phyloP scores from a whole-genome alignment of 2,797 vertebrate genomes.

The Anguilla megastoma region DNA sequence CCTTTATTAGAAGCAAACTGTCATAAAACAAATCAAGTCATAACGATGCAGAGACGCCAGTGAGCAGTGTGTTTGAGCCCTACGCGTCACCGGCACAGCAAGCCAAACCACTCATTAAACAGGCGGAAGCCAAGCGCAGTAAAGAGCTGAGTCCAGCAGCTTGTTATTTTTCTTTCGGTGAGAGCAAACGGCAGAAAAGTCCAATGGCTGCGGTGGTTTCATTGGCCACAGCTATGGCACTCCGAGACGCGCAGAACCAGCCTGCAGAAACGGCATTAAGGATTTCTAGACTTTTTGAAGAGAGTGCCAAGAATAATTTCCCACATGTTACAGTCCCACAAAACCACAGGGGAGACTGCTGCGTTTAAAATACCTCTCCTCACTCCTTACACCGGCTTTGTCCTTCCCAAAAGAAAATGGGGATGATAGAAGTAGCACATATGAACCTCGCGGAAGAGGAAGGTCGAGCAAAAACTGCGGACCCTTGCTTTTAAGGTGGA shows the following conservation, averaged over 20 bases:
- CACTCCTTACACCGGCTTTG: slow-evolving; percentile 22
- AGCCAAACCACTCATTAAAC: slow-evolving; percentile 78
- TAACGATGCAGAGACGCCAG: slow-evolving; percentile 71
- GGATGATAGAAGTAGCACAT: neutral
- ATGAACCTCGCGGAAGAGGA: neutral
- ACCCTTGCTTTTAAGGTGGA: slow-evolving; percentile 10
- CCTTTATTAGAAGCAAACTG: slow-evolving; percentile 72
- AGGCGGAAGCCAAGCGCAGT: slow-evolving; percentile 71
- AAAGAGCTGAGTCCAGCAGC: slow-evolving; percentile 72
- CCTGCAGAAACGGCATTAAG: slow-evolving; percentile 69
- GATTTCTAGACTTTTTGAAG: slow-evolving; percentile 68
- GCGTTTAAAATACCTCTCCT: slow-evolving; percentile 49
- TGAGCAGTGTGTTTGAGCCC: slow-evolving; percentile 65
- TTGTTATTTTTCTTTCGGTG: slow-evolving; percentile 79
- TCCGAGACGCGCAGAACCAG: slow-evolving; percentile 63
- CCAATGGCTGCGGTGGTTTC: slow-evolving; percentile 71
- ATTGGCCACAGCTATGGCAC: slow-evolving; percentile 71
- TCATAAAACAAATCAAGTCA: slow-evolving; percentile 61
- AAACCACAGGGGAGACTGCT: slow-evolving; percentile 63
- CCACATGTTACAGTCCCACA: slow-evolving; percentile 75
- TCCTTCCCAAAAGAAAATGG: slow-evolving; percentile 14
- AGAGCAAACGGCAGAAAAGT: slow-evolving; percentile 73
- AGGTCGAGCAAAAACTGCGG: neutral
- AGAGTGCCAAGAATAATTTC: slow-evolving; percentile 79
- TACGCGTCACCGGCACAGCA: slow-evolving; percentile 64